Evolutionary conservation across 2,888 invertebrate genomes (phyloP).

Genomic region (Drosophila nr. perissopoda): DNA sequence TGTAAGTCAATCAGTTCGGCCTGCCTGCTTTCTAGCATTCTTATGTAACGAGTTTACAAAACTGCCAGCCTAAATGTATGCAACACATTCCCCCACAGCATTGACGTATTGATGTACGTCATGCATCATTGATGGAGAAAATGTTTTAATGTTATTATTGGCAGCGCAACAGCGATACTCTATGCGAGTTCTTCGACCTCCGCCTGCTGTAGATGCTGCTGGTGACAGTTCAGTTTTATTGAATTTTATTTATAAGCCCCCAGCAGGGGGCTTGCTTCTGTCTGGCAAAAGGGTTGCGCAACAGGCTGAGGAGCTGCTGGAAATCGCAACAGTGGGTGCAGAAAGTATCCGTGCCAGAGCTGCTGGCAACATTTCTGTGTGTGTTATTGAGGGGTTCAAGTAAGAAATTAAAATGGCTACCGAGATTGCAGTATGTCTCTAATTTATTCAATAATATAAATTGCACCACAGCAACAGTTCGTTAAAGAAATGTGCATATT

Average conservation of each 20-base stretch:
- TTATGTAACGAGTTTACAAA: constrained; percentile 47
- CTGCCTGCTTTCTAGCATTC: constrained; percentile 52
- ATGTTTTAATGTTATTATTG: constrained; percentile 79
- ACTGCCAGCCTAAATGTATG: constrained; percentile 66
- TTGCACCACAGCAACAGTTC: background rate
- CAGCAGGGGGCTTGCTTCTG: constrained; percentile 23
- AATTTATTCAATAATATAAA: background rate
- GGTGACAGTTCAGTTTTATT: constrained; percentile 77
- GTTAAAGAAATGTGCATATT: background rate
- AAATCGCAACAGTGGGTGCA: constrained; percentile 35
- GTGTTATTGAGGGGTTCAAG: constrained; percentile 29
- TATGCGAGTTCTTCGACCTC: constrained; percentile 3
- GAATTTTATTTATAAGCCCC: constrained; percentile 64
- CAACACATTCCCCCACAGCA: constrained; percentile 46
- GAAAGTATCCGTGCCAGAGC: constrained; percentile 32
- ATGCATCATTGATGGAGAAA: constrained; percentile 80
- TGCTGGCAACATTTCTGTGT: constrained; percentile 28
- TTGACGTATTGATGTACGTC: constrained; percentile 76
- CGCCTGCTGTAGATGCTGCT: constrained; percentile 32
- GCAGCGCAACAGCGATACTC: constrained; percentile 14
- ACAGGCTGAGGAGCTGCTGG: constrained; percentile 39
- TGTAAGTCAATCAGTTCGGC: constrained; percentile 76
- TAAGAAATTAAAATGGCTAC: background rate
- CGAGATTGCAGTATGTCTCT: background rate
- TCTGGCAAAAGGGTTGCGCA: constrained; percentile 58